Percentiles rank a stretch among this genome's conserved stretches.
Conservation (phyloP, 1,140 invertebrate genomes). For the Lordiphosa clarofinis region DNA sequence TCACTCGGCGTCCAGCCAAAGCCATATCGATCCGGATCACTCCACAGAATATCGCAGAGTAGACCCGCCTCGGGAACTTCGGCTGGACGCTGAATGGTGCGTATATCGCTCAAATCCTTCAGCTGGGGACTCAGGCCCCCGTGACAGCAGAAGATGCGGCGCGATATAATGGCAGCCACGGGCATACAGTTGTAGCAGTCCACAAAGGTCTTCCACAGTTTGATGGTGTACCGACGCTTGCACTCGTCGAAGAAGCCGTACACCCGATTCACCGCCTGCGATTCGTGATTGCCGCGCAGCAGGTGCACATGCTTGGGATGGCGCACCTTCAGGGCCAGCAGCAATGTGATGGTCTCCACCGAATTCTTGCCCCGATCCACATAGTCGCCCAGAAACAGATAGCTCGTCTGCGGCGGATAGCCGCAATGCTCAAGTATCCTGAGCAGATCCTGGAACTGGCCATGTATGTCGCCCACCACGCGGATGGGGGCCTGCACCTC, state of each 20-base stretch:
- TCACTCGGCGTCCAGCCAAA: slow-evolving; percentile 96
- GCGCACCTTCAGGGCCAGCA: slow-evolving; percentile 96
- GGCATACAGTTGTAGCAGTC: slow-evolving; percentile 83
- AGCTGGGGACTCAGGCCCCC: slow-evolving; percentile 93
- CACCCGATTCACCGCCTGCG: slow-evolving; percentile 89
- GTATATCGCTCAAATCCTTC: slow-evolving; percentile 92
- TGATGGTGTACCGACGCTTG: slow-evolving; percentile 96
- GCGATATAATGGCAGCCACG: slow-evolving; percentile 95
- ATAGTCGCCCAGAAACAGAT: slow-evolving; percentile 96
- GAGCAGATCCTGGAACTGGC: slow-evolving; percentile 97
- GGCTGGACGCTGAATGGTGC: slow-evolving; percentile 92
- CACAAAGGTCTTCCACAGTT: slow-evolving; percentile 98
- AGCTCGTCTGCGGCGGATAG: slow-evolving; percentile 99
- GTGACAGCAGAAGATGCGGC: slow-evolving; percentile 98
- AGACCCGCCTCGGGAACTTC: slow-evolving; percentile 94
- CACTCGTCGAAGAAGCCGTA: slow-evolving; percentile 97
- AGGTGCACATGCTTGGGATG: slow-evolving; percentile 92
- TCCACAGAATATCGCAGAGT: slow-evolving; percentile 97
- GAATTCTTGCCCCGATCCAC: slow-evolving; percentile 91
- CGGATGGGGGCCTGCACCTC: slow-evolving; percentile 98
- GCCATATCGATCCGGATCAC: slow-evolving; percentile 95
- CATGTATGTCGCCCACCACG: slow-evolving; percentile 99
- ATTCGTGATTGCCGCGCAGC: slow-evolving; percentile 83
- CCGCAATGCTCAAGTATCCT: slow-evolving; percentile 98
- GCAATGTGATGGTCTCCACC: slow-evolving; percentile 92